Conservation (phyloP, 2,113 vertebrate species). For the Scortum barcoo region DNA sequence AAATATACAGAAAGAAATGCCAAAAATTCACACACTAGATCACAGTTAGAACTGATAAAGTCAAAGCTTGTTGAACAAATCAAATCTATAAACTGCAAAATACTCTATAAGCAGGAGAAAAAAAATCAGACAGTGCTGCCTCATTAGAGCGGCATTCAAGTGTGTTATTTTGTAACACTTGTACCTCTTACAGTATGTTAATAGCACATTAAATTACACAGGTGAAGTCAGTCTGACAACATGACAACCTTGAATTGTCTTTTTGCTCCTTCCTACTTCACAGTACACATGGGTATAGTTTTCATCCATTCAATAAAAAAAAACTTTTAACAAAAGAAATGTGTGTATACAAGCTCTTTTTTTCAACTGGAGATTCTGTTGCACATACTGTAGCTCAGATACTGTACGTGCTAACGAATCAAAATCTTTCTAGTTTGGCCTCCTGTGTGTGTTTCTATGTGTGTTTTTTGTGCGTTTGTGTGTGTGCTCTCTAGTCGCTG, state of each 20-base stretch:
- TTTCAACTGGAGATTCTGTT: constrained; percentile 48
- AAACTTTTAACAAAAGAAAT: constrained; percentile 52
- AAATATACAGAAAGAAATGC: constrained; percentile 75
- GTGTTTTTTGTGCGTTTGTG: constrained; percentile 27
- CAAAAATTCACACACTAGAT: constrained; percentile 75
- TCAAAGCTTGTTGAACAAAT: constrained; percentile 74
- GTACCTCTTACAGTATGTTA: constrained; percentile 72
- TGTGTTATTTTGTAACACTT: constrained; percentile 68
- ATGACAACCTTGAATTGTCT: constrained; percentile 41
- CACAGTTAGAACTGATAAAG: constrained; percentile 75
- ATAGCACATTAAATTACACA: constrained; percentile 72
- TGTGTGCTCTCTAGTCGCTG: constrained; percentile 83
- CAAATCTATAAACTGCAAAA: constrained; percentile 68
- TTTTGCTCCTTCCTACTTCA: constrained; percentile 64
- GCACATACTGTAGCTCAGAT: constrained; percentile 59
- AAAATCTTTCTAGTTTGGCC: constrained; percentile 63
- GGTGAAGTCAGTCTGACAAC: constrained; percentile 69
- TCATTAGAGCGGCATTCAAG: constrained; percentile 66
- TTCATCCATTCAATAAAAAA: constrained; percentile 67
- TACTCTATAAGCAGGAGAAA: constrained; percentile 60
- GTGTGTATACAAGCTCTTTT: constrained; percentile 61
- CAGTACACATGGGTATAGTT: constrained; percentile 67
- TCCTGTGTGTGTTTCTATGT: constrained; percentile 48
- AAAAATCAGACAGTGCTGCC: constrained; percentile 54
- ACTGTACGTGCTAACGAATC: constrained; percentile 52